Evolutionary conservation across 1,140 invertebrate species (phyloP).

Genomic region (Ceratosolen fusciceps): DNA sequence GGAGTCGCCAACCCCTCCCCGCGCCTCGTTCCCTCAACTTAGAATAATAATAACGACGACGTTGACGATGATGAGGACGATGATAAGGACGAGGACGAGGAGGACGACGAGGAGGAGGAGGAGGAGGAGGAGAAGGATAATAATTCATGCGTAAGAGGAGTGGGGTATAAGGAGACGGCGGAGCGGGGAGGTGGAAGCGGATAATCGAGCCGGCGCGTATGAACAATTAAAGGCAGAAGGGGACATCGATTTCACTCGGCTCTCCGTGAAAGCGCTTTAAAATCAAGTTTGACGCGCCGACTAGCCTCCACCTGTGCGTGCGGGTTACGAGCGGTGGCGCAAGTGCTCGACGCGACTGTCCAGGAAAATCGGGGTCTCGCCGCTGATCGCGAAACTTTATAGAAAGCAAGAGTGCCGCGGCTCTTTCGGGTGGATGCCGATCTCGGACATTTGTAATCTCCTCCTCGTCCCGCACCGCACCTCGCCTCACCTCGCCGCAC

Average conservation of each 20-base stretch:
- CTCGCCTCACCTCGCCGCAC: neutral
- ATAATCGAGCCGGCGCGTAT: neutral
- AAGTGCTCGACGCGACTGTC: neutral
- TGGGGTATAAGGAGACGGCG: neutral
- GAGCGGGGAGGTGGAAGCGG: neutral
- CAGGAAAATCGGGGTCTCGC: slow-evolving; percentile 42
- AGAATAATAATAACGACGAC: too few relatives aligned
- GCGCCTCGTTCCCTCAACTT: too few relatives aligned
- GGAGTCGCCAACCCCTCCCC: too few relatives aligned
- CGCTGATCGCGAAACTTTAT: slow-evolving; percentile 28
- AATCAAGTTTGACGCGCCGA: slow-evolving; percentile 44
- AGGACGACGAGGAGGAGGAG: neutral
- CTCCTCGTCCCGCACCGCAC: too few relatives aligned
- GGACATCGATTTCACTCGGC: slow-evolving; percentile 48
- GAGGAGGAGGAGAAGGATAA: neutral
- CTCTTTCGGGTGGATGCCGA: slow-evolving; percentile 4
- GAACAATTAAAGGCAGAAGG: slow-evolving; percentile 45
- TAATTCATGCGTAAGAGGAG: neutral
- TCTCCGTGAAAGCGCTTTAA: slow-evolving; percentile 43
- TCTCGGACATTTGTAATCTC: neutral
- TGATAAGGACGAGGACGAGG: too few relatives aligned
- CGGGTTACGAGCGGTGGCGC: neutral
- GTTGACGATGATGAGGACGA: too few relatives aligned
- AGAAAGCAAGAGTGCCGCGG: slow-evolving; percentile 42
- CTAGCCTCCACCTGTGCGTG: neutral